Evolutionary conservation across 2,113 vertebrate genomes (phyloP).

Genomic region (Progne subis): DNA sequence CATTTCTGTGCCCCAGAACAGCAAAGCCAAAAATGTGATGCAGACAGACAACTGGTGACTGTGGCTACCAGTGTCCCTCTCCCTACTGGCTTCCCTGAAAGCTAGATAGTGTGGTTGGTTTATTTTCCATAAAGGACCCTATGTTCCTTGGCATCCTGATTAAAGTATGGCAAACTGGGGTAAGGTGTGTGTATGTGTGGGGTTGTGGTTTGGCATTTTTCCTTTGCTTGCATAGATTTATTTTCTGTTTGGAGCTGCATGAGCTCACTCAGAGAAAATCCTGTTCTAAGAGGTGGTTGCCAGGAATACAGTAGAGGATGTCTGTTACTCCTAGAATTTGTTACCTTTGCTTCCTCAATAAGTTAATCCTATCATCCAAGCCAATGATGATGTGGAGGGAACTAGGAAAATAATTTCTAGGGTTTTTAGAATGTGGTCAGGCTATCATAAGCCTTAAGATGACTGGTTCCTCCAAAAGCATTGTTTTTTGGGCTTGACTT

Average conservation of each 20-base stretch:
- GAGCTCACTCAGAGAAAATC: not conserved
- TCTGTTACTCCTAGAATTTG: not conserved
- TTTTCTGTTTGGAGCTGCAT: not conserved
- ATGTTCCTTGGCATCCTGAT: not conserved
- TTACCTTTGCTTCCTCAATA: not conserved
- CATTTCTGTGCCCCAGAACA: not conserved
- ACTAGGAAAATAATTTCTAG: not conserved
- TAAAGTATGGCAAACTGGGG: not conserved
- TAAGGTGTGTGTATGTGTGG: not conserved
- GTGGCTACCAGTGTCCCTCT: not conserved
- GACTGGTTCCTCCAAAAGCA: not conserved
- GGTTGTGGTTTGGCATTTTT: not conserved
- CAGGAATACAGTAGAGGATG: not conserved
- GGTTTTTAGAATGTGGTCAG: not conserved
- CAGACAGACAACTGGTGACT: not conserved
- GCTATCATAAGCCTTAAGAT: not conserved
- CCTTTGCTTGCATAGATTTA: not conserved
- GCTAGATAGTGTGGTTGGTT: not conserved
- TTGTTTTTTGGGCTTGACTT: not conserved
- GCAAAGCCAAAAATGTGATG: not conserved
- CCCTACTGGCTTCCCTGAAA: not conserved
- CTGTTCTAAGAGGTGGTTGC: not conserved
- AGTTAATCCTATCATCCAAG: not conserved
- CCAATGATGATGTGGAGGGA: not conserved
- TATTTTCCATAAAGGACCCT: not conserved